Percentiles rank a stretch among this genome's conserved stretches.
Evolutionary conservation across 2,888 invertebrate genomes (phyloP).

Genomic region (Athalia cordata): DNA sequence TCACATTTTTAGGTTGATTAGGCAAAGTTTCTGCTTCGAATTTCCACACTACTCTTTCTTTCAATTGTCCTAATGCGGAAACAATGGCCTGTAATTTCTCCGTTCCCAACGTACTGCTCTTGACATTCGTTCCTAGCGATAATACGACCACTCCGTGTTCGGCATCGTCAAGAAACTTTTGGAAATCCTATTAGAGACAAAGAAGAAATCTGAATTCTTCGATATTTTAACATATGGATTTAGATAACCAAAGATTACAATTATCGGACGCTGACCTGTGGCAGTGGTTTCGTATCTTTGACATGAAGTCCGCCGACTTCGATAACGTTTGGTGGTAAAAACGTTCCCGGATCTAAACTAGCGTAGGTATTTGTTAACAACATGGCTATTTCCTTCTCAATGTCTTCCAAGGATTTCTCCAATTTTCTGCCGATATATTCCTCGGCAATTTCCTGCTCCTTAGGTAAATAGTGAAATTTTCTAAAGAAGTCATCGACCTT

Average conservation of each 20-base stretch:
- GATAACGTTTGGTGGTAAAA: constrained; percentile 32
- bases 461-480: background rate
- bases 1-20: constrained; percentile 25
- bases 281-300: constrained; percentile 10
- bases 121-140: constrained; percentile 24
- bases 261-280: background rate
- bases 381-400: constrained; percentile 4
- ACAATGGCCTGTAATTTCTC: constrained; percentile 24
- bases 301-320: constrained; percentile 25
- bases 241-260: background rate
- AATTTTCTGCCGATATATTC: constrained; percentile 20
- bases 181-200: constrained; percentile 1
- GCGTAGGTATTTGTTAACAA: constrained; percentile 18
- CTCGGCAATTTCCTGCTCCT: constrained; percentile 20
- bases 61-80: constrained; percentile 45
- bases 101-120: constrained; percentile 1
- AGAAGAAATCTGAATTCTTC: background rate
- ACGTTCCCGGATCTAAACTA: background rate
- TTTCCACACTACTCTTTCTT: constrained; percentile 53
- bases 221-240: background rate
- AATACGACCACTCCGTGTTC: constrained; percentile 28
- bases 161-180: constrained; percentile 26
- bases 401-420: background rate
- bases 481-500: constrained; percentile 4
- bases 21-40: constrained; percentile 44